Evolutionary conservation across 2,797 vertebrate species (phyloP).

Genomic region (Intellagama lesueurii): DNA sequence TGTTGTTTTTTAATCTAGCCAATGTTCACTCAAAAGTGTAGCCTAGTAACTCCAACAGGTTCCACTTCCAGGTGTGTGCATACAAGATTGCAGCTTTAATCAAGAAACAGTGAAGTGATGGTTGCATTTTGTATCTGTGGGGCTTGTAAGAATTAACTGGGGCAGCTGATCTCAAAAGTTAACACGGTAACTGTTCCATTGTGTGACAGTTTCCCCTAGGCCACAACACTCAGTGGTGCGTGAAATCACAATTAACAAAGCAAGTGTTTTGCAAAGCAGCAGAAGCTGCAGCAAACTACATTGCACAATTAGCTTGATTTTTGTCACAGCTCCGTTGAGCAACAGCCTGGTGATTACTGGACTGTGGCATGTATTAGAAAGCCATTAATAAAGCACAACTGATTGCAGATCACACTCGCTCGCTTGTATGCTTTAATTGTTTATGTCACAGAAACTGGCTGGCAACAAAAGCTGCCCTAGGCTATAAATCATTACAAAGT

Average conservation of each 20-base stretch:
- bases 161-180: constrained; percentile 33
- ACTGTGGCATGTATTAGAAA: constrained; percentile 72
- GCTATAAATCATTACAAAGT: constrained; percentile 34
- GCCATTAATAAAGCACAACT: constrained; percentile 78
- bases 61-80: not conserved
- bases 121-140: constrained; percentile 4
- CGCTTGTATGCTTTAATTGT: constrained; percentile 64
- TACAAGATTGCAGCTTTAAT: not conserved
- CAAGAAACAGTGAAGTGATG: not conserved
- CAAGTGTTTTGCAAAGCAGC: constrained; percentile 80
- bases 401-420: constrained; percentile 70
- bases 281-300: constrained; percentile 77
- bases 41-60: not conserved
- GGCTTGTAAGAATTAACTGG: constrained; percentile 43
- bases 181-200: constrained; percentile 62
- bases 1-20: too few relatives aligned
- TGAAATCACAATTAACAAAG: constrained; percentile 84
- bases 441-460: constrained; percentile 61
- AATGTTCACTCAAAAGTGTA: not conserved
- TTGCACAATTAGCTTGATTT: constrained; percentile 76
- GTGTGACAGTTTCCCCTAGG: constrained; percentile 68
- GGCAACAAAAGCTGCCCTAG: constrained; percentile 59
- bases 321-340: constrained; percentile 66
- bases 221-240: constrained; percentile 70
- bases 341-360: constrained; percentile 70